These are phyloP conservation scores for Spilarctia lutea DNA, from an alignment of 2,888 invertebrate genomes.

Conservation along the genomic window DNA sequence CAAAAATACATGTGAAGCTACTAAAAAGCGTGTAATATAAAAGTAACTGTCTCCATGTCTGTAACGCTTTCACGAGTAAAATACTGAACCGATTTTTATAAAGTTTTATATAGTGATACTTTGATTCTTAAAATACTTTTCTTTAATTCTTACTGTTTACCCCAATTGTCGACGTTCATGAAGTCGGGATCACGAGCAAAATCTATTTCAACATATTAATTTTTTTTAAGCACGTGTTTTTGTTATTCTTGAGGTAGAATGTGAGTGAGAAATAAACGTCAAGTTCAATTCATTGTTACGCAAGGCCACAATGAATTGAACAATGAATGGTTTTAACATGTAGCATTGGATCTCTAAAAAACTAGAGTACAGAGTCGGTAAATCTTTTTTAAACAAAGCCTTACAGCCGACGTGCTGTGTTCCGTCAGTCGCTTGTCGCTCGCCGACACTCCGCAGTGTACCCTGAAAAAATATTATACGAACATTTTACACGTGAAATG, in stretches of 20 bases:
- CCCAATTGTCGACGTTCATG: background rate
- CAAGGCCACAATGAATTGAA: conserved; percentile 55
- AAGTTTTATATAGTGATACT: too few species aligned
- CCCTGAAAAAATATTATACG: conserved; percentile 62
- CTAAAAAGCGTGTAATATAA: too few species aligned
- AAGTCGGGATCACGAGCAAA: background rate
- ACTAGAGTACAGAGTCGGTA: conserved; percentile 73
- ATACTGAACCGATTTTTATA: too few species aligned
- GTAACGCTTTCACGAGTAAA: too few species aligned
- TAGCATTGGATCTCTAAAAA: conserved; percentile 75
- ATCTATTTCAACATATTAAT: background rate
- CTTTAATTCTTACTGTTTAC: too few species aligned
- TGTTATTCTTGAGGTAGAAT: background rate
- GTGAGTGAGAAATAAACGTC: conserved; percentile 21
- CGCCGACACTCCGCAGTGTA: conserved; percentile 61
- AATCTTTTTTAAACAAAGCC: conserved; percentile 73
- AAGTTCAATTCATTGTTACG: conserved; percentile 29
- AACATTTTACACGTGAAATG: background rate
- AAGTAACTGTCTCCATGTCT: too few species aligned
- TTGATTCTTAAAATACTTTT: too few species aligned
- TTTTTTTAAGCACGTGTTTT: background rate
- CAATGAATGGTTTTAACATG: conserved; percentile 63
- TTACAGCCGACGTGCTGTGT: conserved; percentile 53
- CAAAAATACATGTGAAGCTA: too few species aligned
- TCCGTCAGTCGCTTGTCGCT: conserved; percentile 64